Percentiles rank a stretch among this genome's conserved stretches.
Evolutionary conservation across 2,797 vertebrate species (phyloP).

Genomic region (Coendou prehensilis): DNA sequence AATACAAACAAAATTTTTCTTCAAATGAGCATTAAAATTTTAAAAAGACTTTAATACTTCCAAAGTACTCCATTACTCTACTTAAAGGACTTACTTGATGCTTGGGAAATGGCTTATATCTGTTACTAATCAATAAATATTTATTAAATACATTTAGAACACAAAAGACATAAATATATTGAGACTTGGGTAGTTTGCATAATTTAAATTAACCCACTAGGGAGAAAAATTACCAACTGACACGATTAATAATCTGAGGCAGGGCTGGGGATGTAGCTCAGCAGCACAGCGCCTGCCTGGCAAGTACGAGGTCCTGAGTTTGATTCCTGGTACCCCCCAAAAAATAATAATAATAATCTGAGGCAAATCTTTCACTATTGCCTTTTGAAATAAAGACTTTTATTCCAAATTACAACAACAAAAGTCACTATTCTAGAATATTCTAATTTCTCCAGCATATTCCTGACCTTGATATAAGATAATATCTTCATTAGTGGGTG

Average conservation of each 20-base stretch:
- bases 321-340: too few species aligned
- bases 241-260: slow-evolving; percentile 29
- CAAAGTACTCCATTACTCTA: slow-evolving; percentile 27
- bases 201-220: background rate
- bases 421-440: background rate
- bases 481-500: background rate
- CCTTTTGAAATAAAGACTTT: slow-evolving; percentile 58
- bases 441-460: slow-evolving; percentile 19
- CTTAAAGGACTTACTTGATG: slow-evolving; percentile 46
- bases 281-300: too few species aligned
- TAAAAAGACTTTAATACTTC: slow-evolving; percentile 23
- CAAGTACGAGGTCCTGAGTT: too few species aligned
- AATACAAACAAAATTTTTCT: slow-evolving; percentile 52
- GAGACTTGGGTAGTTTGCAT: background rate
- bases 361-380: background rate
- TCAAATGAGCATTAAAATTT: slow-evolving; percentile 45
- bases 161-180: slow-evolving; percentile 24
- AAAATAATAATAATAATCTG: background rate
- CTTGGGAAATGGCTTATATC: slow-evolving; percentile 31
- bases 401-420: background rate
- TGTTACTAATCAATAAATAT: slow-evolving; percentile 28
- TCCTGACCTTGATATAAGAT: slow-evolving; percentile 13
- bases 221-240: slow-evolving; percentile 23
- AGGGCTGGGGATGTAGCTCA: background rate
- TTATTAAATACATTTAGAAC: slow-evolving; percentile 7